Evolutionary conservation across 2,888 invertebrate genomes (phyloP).

Genomic region (Synanthedon formicaeformis): DNA sequence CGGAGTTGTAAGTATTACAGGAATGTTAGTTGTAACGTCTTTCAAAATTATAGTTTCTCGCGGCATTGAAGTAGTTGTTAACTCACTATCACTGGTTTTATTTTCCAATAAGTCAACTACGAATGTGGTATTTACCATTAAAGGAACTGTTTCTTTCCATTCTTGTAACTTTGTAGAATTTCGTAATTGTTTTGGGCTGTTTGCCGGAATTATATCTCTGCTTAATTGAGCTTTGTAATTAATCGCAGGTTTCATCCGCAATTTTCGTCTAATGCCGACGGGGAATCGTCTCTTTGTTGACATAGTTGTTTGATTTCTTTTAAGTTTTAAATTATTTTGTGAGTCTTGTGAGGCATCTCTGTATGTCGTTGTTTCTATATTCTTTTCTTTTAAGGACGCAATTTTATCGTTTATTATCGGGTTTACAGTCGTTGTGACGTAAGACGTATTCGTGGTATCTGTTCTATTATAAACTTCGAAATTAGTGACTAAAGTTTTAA

Average conservation of each 20-base stretch:
- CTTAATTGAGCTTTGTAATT: conserved; percentile 44
- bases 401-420: background rate
- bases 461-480: background rate
- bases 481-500: background rate
- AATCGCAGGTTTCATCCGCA: conserved; percentile 38
- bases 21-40: background rate
- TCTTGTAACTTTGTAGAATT: conserved; percentile 39
- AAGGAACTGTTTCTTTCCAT: conserved; percentile 36
- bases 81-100: background rate
- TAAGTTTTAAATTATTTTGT: conserved; percentile 6
- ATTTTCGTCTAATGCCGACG: conserved; percentile 33
- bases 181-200: conserved; percentile 41
- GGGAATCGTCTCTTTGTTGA: conserved; percentile 29
- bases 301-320: conserved; percentile 15
- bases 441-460: background rate
- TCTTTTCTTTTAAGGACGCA: conserved; percentile 3
- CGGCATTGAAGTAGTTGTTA: background rate
- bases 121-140: conserved; percentile 13
- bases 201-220: conserved; percentile 41
- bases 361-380: conserved; percentile 5
- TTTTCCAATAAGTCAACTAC: background rate
- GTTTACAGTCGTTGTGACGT: background rate
- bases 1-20: background rate
- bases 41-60: background rate
- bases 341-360: background rate